Conservation (phyloP, 2,797 vertebrate species). For the Xyrichtys novacula region DNA sequence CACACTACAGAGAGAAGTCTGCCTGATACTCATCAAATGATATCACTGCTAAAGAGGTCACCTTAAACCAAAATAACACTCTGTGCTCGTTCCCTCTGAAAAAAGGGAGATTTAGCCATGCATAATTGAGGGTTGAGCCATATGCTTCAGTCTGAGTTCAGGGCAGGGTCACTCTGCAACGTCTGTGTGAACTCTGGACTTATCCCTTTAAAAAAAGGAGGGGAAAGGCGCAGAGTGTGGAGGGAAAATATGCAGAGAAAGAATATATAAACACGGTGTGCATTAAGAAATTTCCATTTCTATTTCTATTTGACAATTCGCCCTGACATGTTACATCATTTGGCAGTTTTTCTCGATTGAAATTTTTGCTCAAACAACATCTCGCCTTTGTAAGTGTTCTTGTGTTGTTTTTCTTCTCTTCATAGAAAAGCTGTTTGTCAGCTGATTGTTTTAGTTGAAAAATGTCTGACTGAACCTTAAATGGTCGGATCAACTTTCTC, state of each 20-base stretch:
- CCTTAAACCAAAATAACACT: constrained; percentile 66
- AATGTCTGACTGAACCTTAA: constrained; percentile 19
- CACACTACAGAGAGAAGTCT: constrained; percentile 20
- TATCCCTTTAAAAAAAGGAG: constrained; percentile 25
- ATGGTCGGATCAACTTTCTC: constrained; percentile 28
- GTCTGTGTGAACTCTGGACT: constrained; percentile 36
- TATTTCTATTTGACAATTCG: no score
- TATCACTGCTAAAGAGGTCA: constrained; percentile 66
- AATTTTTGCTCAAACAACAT: constrained; percentile 14
- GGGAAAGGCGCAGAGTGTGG: background rate
- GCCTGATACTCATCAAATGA: constrained; percentile 50
- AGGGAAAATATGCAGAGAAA: background rate
- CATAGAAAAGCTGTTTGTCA: constrained; percentile 29
- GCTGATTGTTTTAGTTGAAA: constrained; percentile 23
- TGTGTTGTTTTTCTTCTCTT: constrained; percentile 18
- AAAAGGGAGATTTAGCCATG: constrained; percentile 62
- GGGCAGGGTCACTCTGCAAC: constrained; percentile 43
- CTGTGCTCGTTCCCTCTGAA: constrained; percentile 58
- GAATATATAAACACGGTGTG: no score
- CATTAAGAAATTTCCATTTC: no score
- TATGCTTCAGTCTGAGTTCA: constrained; percentile 63
- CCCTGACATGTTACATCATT: background rate
- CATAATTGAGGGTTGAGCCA: constrained; percentile 65
- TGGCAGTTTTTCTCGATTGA: background rate
- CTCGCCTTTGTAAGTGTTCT: constrained; percentile 19